Evolutionary conservation across 2,888 invertebrate genomes (phyloP), one percentile per base, ranked within the genome.

Genomic region (Callyntrura guangdongensis): DNA sequence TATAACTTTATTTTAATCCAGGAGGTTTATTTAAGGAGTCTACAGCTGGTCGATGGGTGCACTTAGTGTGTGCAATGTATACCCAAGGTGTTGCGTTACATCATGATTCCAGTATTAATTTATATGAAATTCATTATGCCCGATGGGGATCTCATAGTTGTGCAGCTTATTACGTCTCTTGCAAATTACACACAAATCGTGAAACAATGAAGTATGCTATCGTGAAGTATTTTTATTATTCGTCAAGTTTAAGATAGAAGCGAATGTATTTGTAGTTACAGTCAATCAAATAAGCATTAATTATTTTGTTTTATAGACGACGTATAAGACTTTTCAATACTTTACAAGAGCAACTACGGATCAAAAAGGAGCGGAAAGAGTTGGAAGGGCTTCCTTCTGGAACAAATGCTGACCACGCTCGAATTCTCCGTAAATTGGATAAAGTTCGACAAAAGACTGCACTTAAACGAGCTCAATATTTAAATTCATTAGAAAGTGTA

Each of bases 1-100:
- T 56, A 74, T n/a, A 36, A 36, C 36, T 36, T 36, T 36, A 36
- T 36, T 36, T 36, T 6, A 36, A 36, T 36, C 6, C 94, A 96
- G 97, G 97, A 94, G 98, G 97, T 93, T 99, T 97, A 95, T 99
- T 97, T 95, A 99, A 99, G 95, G 98, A 99, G 95, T 99, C 99
- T 0, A 99, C 99, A 95, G 98, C 98, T 81, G 99, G 99, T 8
- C 98, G 98, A 95, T 99, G 99, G 99, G 99, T 99, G 0, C 99
- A 99, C 95, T 95, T 99, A 84, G 97, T 99, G 2, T 99, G 99
- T 95, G 99, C 99, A 0, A 96, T 99, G 6, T 99, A 99, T 95
- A 98, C 99, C 9, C 99, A 99, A 17, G 99, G 99, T 14, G 98
- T 99, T 47, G 98, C 99, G 20, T 99, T 99, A 95, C 98, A 98